These are phyloP conservation scores for Antrozous pallidus DNA, from an alignment of 2,797 vertebrate species.

Conservation along the genomic window DNA sequence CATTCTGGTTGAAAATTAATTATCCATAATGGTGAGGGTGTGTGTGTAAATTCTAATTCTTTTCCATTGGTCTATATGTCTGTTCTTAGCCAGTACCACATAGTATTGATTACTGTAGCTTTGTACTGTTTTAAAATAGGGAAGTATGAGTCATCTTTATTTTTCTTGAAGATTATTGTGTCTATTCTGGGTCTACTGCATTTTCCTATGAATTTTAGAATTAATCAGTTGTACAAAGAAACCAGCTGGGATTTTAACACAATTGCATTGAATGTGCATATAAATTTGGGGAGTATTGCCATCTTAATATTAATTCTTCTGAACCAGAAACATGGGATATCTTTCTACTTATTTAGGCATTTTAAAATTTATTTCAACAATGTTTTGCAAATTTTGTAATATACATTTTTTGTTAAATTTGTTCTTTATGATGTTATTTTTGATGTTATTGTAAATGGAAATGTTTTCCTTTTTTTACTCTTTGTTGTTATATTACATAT, in stretches of 20 bases:
- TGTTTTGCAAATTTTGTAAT: not conserved
- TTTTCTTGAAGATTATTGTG: not conserved
- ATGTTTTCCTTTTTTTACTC: too few species aligned
- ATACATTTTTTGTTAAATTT: not conserved
- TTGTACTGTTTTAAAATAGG: not conserved
- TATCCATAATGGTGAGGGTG: not conserved
- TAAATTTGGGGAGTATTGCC: too few species aligned
- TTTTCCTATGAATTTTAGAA: not conserved
- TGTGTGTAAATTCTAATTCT: not conserved
- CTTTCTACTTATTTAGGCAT: not conserved
- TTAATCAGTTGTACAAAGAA: not conserved
- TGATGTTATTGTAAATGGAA: too few species aligned
- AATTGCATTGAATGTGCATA: too few species aligned
- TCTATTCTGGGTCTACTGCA: not conserved
- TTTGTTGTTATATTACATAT: not conserved
- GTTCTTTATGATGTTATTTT: too few species aligned
- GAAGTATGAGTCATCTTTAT: not conserved
- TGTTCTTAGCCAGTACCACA: not conserved
- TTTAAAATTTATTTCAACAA: not conserved
- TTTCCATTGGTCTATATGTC: not conserved
- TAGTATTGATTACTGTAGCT: not conserved
- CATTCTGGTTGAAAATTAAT: not conserved
- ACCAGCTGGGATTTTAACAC: too few species aligned
- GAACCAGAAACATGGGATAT: too few species aligned
- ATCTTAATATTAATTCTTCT: too few species aligned